Evolutionary conservation across 2,113 vertebrate species (phyloP), one percentile per base, ranked within the genome.

Genomic region (Labrus mixtus): DNA sequence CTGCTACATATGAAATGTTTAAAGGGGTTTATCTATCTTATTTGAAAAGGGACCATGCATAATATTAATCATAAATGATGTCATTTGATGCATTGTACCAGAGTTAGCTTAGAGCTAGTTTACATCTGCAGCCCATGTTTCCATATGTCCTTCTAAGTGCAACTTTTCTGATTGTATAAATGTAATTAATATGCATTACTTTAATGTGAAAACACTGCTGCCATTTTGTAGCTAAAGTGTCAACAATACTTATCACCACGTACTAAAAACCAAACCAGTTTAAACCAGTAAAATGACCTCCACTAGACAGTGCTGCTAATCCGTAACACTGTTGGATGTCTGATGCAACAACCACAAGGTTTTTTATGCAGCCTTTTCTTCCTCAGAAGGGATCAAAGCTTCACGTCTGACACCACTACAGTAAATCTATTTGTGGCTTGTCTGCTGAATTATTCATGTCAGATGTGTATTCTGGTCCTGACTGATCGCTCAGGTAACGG

Each of bases 401-500:
- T 23, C 1, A 29, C 13, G 17, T 72, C 58, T 83, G 77, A 39
- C 63, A 61, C 67, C 76, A 65, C 76, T 73, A 85, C 71, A 65
- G 59, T 81, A 77, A 78, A 83, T 89, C 80, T 88, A 88, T 89
- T 89, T 85, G 66, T 73, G 73, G 76, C 69, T 78, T n/a, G 25
- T 43, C 53, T 51, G 37, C 22, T 84, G 80, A 87, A 86, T 90
- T 83, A 91, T 90, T 85, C 61, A 88, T 82, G 19, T 48, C 3
- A 23, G 48, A 62, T 48, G 57, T 79, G 74, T 78, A 83, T 89
- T 83, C 61, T 84, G 43, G 79, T 77, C 65, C 65, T 59, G 60
- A 66, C 60, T 58, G 73, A 79, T 76, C 75, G 50, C 50, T 78
- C 67, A 75, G 55, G 56, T 75, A 77, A 73, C 15, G 15, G 57